Base-by-base conservation (phyloP, 2,797 vertebrate species). In the Oreochromis mossambicus region DNA sequence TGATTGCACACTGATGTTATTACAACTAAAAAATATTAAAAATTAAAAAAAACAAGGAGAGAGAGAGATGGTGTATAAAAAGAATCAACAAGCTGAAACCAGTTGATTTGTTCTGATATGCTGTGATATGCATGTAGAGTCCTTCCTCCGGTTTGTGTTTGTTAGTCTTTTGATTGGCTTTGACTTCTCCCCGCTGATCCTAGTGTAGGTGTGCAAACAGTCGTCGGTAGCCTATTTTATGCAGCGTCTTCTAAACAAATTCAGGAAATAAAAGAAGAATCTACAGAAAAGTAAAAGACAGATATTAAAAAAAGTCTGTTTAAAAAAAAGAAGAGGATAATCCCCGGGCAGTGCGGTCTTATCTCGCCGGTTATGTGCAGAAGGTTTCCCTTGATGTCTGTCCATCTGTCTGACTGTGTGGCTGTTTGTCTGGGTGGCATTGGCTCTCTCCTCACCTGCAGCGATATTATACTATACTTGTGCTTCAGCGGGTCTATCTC, bases 191-290 rank as follows among this genome's bases (percentile, higher is more conserved):
- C 97, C 97, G 96, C 94, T 94, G 96, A 95, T 95, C 94, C 93
- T 94, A 89, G 84, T 78, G 79, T 95, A 94, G 87, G 86, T 77
- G 85, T 97, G 97, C 98, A 98, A 98, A 99, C 97, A 98, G 97
- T 98, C 97, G 14, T 95, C 94, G 19, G 70, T 34, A 75, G 26
- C 70, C 70, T 75, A n/a, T 75, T 75, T 51, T 92, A 88, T 90
- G 87, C 87, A 95, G 89, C 95, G 95, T 96, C 94, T 88, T 55
- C 81, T 56, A 89, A 92, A 87, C 36, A 83, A 77, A 83, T 54
- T 50, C 78, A 86, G 26, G 95, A 96, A 94, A 96, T 95, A 93
- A 29, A 83, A 43, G 21, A 46, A 70, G 3, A 29, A 70, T 85
- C 81, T 63, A 93, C 85, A 89, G 36, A 83, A 94, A 94, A 89